Conservation (phyloP, 2,888 invertebrate genomes). For the Tetranychus piercei region DNA sequence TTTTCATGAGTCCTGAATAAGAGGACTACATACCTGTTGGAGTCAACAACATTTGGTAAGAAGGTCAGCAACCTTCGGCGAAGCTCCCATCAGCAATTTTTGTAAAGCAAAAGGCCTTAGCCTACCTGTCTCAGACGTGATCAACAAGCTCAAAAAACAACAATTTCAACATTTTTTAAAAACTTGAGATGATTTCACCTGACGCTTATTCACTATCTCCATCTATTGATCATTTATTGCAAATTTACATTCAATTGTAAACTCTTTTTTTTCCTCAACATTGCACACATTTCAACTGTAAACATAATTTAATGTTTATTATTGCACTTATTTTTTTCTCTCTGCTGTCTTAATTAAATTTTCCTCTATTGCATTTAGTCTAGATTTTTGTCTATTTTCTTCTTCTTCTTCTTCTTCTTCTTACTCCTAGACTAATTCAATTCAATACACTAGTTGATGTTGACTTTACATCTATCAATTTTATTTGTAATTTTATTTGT, state of each 20-base stretch:
- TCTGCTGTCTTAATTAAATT: not conserved
- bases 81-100: not conserved
- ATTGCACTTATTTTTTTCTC: not conserved
- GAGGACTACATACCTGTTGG: not conserved
- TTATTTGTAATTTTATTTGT: not conserved
- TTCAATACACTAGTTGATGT: not conserved
- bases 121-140: slow-evolving; percentile 1
- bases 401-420: not conserved
- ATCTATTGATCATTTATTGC: not conserved
- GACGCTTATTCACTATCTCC: not conserved
- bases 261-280: not conserved
- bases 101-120: not conserved
- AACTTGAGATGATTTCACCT: not conserved
- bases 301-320: too few relatives aligned
- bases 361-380: not conserved
- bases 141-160: not conserved
- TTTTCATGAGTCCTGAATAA: not conserved
- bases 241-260: not conserved
- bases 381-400: not conserved
- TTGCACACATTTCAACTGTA: too few relatives aligned
- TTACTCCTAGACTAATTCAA: not conserved
- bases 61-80: not conserved
- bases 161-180: too few relatives aligned
- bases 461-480: not conserved
- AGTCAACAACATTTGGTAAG: not conserved